Evolutionary conservation across 1,140 invertebrate species (phyloP), one percentile per base, ranked within the genome.

Genomic region (Drosophila pectinifera): DNA sequence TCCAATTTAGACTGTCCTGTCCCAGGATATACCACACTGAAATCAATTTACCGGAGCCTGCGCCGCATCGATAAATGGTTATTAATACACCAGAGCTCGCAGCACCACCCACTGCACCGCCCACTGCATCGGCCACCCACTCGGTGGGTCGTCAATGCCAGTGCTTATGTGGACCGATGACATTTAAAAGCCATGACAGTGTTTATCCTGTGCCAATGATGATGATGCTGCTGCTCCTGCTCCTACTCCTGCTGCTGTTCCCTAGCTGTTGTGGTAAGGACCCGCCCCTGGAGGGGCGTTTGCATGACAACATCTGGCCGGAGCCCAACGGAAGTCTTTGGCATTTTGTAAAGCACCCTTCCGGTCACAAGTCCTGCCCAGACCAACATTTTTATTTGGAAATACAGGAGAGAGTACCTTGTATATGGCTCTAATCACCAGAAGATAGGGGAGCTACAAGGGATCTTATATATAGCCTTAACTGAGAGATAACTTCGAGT

Each of bases 101-200:
- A 39, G 36, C 45, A 43, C 5, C 56, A 62, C 18, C 41, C 48
- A 51, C 46, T 39, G 22, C 18, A 36, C 45, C 48, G 10, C 62
- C 62, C 18, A 34, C 34, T 28, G 11, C 48, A 34, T 8, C 46
- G 22, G 16, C n/a, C 36, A 58, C 28, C 65, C 48, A 11, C 46
- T 72, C 18, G 34, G 34, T 58, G 75, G 65, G 56, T 58, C 70
- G 54, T 77, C 73, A 68, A 54, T 68, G 73, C 51, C 73, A 54
- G 64, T 69, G 73, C 49, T 77, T 68, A 69, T 77, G 31, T 51
- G 72, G 59, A 56, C 59, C 70, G 59, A 64, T 74, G 84, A 89
- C 84, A 89, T 89, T 89, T 89, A 89, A 89, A 78, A 57, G 83
- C 70, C 72, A 80, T 73, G 79, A 76, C 83, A 88, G 75, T 72